Base-by-base conservation (phyloP, 92 coral and sea anemone genomes). In the Galaxea fascicularis region DNA sequence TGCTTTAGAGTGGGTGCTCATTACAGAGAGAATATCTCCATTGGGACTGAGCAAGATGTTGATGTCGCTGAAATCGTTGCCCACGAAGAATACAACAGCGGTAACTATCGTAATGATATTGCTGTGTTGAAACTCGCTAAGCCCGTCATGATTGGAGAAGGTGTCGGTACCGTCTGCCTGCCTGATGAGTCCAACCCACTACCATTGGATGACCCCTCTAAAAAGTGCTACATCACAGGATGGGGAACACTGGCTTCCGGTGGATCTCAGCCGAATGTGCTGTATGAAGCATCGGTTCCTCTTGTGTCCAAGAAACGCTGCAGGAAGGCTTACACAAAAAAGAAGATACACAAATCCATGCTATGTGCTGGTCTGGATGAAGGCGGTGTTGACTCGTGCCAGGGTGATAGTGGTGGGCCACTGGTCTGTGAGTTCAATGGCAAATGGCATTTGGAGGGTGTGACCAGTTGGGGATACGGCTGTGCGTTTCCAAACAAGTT, bases 371-470 rank as follows among this genome's bases (percentile, higher is more conserved):
- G 91, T 72, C 72, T 87, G 27, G 91, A 87, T 63, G 39, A 74
- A 28, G 91, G 91, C 9, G 91, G 91, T n/a, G 87, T 87, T 39
- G 91, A 87, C 57, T 57, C 91, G 26, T 87, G 91, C 41, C 91
- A 87, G 52, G 91, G 91, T 9, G 91, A 87, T 53, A 80, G 86
- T 81, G 91, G 91, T 17, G 91, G 91, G 41, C 91, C 91, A 15
- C 87, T 87, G 63, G 91, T 87, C 52, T 87, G 91, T 45, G 91
- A 80, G 78, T 87, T 63, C 57, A 87, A 87, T 35, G 87, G 91
- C 25, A 83, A 78, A 60, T 86, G 90, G 90, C 27, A 70, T 73
- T 80, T 86, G 31, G 90, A 86, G 60, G 71, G 71, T 14, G 46
- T 65, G 4, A 65, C 71, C 45, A 65, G 71, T 17, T 65, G 71